Evolutionary conservation across 23 tunicate genomes (phyloP).

Genomic region (Ascidia mentula): DNA sequence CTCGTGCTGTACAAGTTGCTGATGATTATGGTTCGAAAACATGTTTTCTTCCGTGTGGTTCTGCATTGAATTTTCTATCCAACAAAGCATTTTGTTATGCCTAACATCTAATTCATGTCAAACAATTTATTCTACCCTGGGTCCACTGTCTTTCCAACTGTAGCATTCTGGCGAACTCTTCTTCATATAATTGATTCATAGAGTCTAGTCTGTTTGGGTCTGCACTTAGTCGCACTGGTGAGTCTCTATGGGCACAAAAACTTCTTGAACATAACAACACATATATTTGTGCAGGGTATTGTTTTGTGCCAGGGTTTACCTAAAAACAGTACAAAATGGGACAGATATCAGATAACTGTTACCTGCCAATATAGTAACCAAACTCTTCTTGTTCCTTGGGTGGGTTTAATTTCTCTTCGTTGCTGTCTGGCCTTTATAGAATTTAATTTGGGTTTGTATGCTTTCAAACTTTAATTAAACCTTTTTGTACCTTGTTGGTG

Average conservation of each 20-base stretch:
- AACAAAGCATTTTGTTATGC: too few species aligned
- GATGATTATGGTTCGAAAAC: too few species aligned
- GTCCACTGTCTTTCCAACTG: slow-evolving; percentile 35
- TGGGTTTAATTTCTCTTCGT: neutral
- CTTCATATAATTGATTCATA: slow-evolving; percentile 59
- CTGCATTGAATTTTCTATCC: too few species aligned
- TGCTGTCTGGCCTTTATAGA: neutral
- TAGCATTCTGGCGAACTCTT: slow-evolving; percentile 56
- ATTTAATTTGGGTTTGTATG: too few species aligned
- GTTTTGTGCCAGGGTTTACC: neutral
- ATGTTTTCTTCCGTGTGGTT: too few species aligned
- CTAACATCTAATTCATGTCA: too few species aligned
- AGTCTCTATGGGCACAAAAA: slow-evolving; percentile 16
- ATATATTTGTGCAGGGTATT: neutral
- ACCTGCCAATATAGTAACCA: neutral
- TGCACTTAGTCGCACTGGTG: slow-evolving; percentile 61
- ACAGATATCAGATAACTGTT: neutral
- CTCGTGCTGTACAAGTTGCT: too few species aligned
- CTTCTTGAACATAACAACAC: neutral
- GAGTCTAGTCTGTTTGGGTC: slow-evolving; percentile 40
- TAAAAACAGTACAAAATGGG: neutral
- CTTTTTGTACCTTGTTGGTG: slow-evolving; percentile 19
- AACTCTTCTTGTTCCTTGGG: neutral
- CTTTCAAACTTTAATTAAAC: too few species aligned
- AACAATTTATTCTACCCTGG: neutral